Evolutionary conservation across 1,140 invertebrate genomes (phyloP), one percentile per base, ranked within the genome.

Genomic region (Drosophila ambigua): DNA sequence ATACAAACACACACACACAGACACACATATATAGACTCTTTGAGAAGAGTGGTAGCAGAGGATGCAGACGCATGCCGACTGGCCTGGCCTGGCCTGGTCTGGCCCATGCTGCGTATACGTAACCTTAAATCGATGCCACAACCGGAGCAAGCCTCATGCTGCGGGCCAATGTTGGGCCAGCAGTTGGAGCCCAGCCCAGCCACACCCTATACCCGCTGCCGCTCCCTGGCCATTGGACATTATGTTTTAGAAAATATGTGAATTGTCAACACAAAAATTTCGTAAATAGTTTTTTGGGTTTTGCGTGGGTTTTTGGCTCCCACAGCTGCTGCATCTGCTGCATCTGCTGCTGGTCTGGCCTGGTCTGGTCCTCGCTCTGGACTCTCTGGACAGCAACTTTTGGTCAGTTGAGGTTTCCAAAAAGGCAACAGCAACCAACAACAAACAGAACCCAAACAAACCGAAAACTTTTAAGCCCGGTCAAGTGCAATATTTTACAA

Each of bases 161-260:
- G 59, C 74, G 76, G 72, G 77, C 69, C 72, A 81, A 88, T 79
- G 83, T 83, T 88, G 76, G 66, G 51, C 79, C 79, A 88, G 83
- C 83, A 75, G 83, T 83, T 77, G 76, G 60, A 75, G 48, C 64
- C 31, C 28, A 75, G 48, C 64, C 31, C 28, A 31, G 28, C 31
- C 8, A 31, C 31, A 24, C 23, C 23, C 23, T 0, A 68, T 61
- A 28, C 5, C 75, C 58, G 60, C 58, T 55, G 39, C 74, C 61
- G 23, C 48, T 41, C 49, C 31, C 28, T 24, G 23, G 23, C 23
- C 23, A 24, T 3, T 24, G 58, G 82, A 77, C 82, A 90, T 90
- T 74, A 87, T 90, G 81, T 90, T 90, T 90, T 90, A 90, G 87
- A 90, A 90, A 90, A 90, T 90, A 90, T 90, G 82, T 87, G 87